Evolutionary conservation across 37 sponge, comb jelly and placozoan genomes (phyloP).

Genomic region (Chondrosia reniformis): DNA sequence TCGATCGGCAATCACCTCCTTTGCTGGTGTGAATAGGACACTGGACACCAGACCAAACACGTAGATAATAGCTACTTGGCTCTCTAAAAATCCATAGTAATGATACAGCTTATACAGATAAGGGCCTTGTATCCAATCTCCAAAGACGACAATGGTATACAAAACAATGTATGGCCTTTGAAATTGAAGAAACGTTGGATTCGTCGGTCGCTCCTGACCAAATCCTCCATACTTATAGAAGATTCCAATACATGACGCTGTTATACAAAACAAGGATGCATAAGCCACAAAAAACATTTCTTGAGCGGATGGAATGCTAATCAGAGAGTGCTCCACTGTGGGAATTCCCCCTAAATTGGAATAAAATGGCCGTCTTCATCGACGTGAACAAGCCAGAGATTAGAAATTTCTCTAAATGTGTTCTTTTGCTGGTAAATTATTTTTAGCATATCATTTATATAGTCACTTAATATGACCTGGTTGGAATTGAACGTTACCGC

Average conservation of each 20-base stretch:
- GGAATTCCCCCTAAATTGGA: background rate
- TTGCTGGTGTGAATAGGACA: constrained; percentile 45
- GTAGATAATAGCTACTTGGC: constrained; percentile 75
- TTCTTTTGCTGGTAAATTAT: background rate
- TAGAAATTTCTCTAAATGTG: background rate
- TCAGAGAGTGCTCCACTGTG: background rate
- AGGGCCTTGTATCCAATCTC: constrained; percentile 86
- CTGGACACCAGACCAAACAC: constrained; percentile 65
- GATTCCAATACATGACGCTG: constrained; percentile 27
- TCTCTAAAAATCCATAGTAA: constrained; percentile 58
- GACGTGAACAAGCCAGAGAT: background rate
- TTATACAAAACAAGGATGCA: constrained; percentile 47
- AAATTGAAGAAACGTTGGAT: constrained; percentile 61
- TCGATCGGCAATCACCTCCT: constrained; percentile 43
- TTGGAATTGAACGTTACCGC: too few species aligned
- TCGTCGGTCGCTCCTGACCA: constrained; percentile 34
- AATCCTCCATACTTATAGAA: constrained; percentile 31
- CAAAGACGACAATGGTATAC: constrained; percentile 53
- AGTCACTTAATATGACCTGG: too few species aligned
- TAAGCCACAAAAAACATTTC: constrained; percentile 59
- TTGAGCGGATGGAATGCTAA: background rate
- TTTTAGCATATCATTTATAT: too few species aligned
- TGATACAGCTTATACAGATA: constrained; percentile 77
- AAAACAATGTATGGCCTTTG: constrained; percentile 55
- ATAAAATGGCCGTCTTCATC: background rate